A percentile compares a stretch with the other conserved stretches of the same genome.
phyloP scores from a whole-genome alignment of 2,888 invertebrate genomes.

The Acanthosepion esculentum region DNA sequence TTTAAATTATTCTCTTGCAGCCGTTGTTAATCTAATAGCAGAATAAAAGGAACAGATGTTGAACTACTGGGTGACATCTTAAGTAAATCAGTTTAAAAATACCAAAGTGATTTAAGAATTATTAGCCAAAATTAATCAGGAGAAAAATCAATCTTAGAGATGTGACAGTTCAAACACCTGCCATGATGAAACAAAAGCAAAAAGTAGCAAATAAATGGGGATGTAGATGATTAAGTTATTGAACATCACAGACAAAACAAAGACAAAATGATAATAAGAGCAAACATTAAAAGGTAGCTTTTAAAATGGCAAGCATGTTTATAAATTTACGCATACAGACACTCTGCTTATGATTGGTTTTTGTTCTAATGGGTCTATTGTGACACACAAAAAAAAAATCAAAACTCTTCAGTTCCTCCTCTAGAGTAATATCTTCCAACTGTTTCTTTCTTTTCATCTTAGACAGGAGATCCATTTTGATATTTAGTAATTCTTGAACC shows the following conservation, averaged over 20 bases:
- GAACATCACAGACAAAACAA: neutral
- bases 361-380: too few relatives aligned
- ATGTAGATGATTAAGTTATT: neutral
- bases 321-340: neutral
- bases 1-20: neutral
- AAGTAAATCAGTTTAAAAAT: constrained; percentile 33
- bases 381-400: too few relatives aligned
- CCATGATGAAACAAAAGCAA: neutral
- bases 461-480: too few relatives aligned
- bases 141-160: neutral
- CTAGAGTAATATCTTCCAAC: too few relatives aligned
- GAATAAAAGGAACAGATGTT: neutral
- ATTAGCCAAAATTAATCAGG: neutral
- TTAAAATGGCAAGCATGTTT: neutral
- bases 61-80: neutral
- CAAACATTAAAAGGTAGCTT: neutral
- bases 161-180: neutral
- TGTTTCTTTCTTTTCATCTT: too few relatives aligned
- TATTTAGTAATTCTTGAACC: too few relatives aligned
- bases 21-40: neutral
- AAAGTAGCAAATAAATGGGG: neutral
- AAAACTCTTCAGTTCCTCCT: too few relatives aligned
- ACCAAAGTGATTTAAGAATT: neutral
- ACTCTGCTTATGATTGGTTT: too few relatives aligned
- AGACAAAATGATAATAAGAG: neutral